Percentiles rank a stretch among this genome's conserved stretches.
Evolutionary conservation across 2,113 vertebrate genomes (phyloP).

Genomic region (Rhinogobius similis): DNA sequence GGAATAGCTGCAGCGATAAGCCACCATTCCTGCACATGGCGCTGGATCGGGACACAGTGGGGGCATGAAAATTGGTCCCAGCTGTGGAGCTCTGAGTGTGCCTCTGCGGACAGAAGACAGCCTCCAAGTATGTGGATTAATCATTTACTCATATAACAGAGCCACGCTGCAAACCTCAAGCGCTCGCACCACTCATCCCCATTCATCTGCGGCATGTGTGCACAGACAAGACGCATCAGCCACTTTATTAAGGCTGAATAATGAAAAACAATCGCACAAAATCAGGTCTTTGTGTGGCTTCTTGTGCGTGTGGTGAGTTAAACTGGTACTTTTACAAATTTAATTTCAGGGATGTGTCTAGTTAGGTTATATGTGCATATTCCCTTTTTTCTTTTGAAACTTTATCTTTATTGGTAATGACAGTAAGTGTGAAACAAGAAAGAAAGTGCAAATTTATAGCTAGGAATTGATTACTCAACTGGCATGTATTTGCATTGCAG

Average conservation of each 20-base stretch:
- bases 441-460: not conserved
- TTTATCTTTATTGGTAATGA: too few relatives aligned
- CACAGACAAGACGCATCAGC: not conserved
- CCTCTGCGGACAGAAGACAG: constrained; percentile 70
- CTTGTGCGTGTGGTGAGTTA: not conserved
- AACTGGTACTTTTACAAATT: not conserved
- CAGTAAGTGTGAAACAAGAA: not conserved
- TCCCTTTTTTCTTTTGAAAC: too few relatives aligned
- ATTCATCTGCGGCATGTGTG: constrained; percentile 61
- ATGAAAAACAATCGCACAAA: not conserved
- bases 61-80: constrained; percentile 80
- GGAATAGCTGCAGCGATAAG: constrained; percentile 78
- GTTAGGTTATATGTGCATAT: too few relatives aligned
- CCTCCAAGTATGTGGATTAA: constrained; percentile 78
- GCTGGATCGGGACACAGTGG: constrained; percentile 66
- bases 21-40: constrained; percentile 74
- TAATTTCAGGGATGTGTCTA: too few relatives aligned
- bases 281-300: not conserved
- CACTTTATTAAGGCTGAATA: not conserved
- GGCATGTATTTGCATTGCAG: not conserved
- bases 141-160: constrained; percentile 79
- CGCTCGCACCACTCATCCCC: constrained; percentile 75
- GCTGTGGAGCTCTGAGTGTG: constrained; percentile 76
- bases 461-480: not conserved
- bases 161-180: constrained; percentile 78